A percentile compares a stretch with the other conserved stretches of the same genome.
These are phyloP conservation scores for Pemphredon lugubris DNA, from an alignment of 2,888 invertebrate genomes.

Conservation along the genomic window DNA sequence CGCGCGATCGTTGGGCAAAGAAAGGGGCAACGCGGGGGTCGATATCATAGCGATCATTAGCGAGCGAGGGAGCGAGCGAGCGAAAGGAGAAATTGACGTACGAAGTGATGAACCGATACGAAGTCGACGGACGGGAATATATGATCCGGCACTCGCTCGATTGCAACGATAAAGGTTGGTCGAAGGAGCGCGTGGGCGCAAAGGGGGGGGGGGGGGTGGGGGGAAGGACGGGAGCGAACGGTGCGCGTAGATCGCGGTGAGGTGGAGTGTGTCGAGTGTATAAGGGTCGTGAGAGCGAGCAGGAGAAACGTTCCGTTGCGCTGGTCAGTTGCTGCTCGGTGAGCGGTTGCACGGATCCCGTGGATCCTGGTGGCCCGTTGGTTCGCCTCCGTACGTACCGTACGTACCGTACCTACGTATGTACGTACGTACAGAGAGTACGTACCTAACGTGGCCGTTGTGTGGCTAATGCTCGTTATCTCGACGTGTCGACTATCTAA, in stretches of 20 bases:
- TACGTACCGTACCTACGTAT: too few relatives aligned
- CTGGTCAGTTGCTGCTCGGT: slow-evolving; percentile 43
- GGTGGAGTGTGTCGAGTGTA: too few relatives aligned
- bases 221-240: too few relatives aligned
- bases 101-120: neutral
- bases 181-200: neutral
- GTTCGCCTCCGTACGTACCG: slow-evolving; percentile 56
- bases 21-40: too few relatives aligned
- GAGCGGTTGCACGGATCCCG: slow-evolving; percentile 55
- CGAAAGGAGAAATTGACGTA: neutral
- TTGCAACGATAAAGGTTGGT: too few relatives aligned
- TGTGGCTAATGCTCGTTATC: slow-evolving; percentile 81
- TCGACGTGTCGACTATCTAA: slow-evolving; percentile 80
- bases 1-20: too few relatives aligned
- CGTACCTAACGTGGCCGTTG: slow-evolving; percentile 73
- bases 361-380: slow-evolving; percentile 47
- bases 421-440: too few relatives aligned
- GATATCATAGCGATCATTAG: too few relatives aligned
- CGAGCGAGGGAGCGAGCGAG: too few relatives aligned
- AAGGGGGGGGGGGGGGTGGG: too few relatives aligned
- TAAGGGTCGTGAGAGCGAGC: slow-evolving; percentile 15
- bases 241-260: too few relatives aligned
- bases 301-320: slow-evolving; percentile 27
- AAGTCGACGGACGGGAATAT: too few relatives aligned
- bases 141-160: neutral